Evolutionary conservation across 2,113 vertebrate species (phyloP).

Genomic region (Thinocorus orbignyianus): DNA sequence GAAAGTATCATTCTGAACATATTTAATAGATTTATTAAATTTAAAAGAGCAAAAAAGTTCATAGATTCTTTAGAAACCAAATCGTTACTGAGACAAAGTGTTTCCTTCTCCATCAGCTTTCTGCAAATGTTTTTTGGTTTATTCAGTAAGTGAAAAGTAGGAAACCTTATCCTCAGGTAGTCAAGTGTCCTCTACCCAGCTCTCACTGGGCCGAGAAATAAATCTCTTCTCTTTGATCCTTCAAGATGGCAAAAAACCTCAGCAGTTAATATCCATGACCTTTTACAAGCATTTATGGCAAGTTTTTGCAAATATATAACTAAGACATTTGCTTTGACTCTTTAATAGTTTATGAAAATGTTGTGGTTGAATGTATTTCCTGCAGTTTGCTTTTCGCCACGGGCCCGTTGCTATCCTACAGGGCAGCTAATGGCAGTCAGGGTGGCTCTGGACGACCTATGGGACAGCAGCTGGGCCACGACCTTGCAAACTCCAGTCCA

Average conservation of each 20-base stretch:
- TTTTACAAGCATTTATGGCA: conserved; percentile 3
- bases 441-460: not conserved
- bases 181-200: not conserved
- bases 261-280: not conserved
- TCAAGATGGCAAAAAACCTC: not conserved
- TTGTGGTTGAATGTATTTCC: not conserved
- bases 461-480: not conserved
- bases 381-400: not conserved
- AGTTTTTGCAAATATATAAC: not conserved
- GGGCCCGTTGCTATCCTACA: not conserved
- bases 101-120: not conserved
- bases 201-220: not conserved
- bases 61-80: not conserved
- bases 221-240: not conserved
- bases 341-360: not conserved
- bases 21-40: conserved; percentile 3
- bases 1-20: not conserved
- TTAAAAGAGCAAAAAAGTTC: not conserved
- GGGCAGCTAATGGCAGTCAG: not conserved
- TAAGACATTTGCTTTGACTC: not conserved
- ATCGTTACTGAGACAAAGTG: not conserved
- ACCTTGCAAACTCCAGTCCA: not conserved
- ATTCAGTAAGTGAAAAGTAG: not conserved
- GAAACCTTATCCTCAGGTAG: not conserved
- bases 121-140: not conserved